Evolutionary conservation across 2,888 invertebrate genomes (phyloP), one percentile per base, ranked within the genome.

Genomic region (Chelonus formosanus): DNA sequence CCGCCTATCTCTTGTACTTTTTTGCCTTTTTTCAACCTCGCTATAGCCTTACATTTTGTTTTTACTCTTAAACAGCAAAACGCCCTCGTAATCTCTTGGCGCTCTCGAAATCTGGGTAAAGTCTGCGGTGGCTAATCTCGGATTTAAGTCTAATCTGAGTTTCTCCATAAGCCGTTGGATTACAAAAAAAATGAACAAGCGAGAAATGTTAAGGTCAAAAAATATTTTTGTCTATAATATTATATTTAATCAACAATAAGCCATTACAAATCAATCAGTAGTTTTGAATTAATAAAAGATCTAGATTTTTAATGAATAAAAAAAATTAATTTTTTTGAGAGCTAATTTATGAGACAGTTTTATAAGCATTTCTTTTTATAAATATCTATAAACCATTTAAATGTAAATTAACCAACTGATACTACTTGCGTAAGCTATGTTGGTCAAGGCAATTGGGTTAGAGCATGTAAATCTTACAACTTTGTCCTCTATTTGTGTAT

Each of bases 371-470:
- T 20, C 52, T 52, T 34, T 32, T 32, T 52, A 3, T 5, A 52
- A 3, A 52, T 8, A 52, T 52, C 8, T 32, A 34, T 52, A 52
- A 8, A 40, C 1, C 40, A 40, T 40, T 40, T 40, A 6, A 40
- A 5, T 40, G 6, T 40, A 40, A 40, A 3, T 40, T 40, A 5
- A 40, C 40, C 5, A 40, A 6, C 40, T 5, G 4, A 40, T 40
- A 36, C 35, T 47, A 56, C 55, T 75, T 75, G 70, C 71, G 70
- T 72, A 73, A 70, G 54, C 60, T 70, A 80, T 80, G 74, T 80
- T 78, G 80, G 80, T 80, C 80, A 80, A 80, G 80, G 80, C 80
- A 80, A 79, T 76, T 78, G 80, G 78, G 80, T 78, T 76, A 78
- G 70, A 70, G 63, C 55, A 56, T 68, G 64, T 60, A 68, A 67